Percentiles rank a stretch among this genome's conserved stretches.
phyloP scores from a whole-genome alignment of 1,140 invertebrate genomes.

The Saccostrea echinata region DNA sequence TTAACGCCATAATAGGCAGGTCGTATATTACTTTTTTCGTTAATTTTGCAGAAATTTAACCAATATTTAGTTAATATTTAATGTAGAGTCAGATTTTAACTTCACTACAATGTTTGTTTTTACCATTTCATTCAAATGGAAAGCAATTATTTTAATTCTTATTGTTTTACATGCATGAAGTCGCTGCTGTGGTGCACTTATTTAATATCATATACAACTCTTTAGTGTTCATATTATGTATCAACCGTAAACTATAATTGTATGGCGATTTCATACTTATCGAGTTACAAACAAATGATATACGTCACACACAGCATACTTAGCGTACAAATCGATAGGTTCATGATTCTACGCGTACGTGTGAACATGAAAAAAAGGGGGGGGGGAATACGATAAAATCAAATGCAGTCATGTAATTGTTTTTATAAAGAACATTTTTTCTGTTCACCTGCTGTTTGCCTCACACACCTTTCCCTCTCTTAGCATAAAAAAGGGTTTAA shows the following conservation, averaged over 20 bases:
- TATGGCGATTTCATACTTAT: conserved; percentile 21
- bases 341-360: not conserved
- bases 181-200: not conserved
- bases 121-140: not conserved
- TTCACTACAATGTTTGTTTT: too few species aligned
- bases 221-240: not conserved
- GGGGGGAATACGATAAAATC: not conserved
- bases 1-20: too few species aligned
- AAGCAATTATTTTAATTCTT: not conserved
- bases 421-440: not conserved
- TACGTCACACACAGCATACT: not conserved
- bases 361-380: not conserved
- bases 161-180: not conserved
- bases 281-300: conserved; percentile 7
- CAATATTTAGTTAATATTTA: too few species aligned
- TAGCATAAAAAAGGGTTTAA: not conserved
- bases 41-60: too few species aligned
- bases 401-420: not conserved
- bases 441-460: not conserved
- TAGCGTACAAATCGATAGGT: not conserved
- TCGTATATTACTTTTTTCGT: too few species aligned
- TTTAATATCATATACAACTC: too few species aligned
- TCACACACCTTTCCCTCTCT: not conserved
- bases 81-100: too few species aligned
- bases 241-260: not conserved